These are phyloP conservation scores for Drosophila willistoni DNA, from an alignment of 1,140 invertebrate species.

Conservation along the genomic window DNA sequence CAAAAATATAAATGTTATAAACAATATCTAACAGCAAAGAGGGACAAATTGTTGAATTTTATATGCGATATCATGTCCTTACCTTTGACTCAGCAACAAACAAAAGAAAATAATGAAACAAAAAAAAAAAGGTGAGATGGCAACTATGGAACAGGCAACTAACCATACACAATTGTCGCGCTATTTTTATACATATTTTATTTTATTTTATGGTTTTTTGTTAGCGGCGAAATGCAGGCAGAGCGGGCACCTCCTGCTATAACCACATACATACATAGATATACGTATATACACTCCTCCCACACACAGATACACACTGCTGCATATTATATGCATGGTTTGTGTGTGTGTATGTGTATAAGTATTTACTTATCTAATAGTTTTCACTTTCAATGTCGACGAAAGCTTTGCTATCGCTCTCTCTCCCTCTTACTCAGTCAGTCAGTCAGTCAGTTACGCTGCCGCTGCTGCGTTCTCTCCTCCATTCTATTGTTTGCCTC, in stretches of 20 bases:
- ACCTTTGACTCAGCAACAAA: background rate
- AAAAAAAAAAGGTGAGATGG: constrained; percentile 4
- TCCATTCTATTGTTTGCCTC: background rate
- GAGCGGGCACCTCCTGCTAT: background rate
- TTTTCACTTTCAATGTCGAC: constrained; percentile 74
- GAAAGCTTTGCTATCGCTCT: constrained; percentile 38
- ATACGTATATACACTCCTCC: background rate
- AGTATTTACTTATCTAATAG: constrained; percentile 66
- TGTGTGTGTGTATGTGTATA: background rate
- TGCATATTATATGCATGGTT: background rate
- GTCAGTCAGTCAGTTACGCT: no score
- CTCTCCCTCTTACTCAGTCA: background rate
- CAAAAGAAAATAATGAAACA: no score
- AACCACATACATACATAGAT: background rate
- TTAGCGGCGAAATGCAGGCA: constrained; percentile 1
- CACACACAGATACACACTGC: constrained; percentile 21
- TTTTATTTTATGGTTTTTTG: background rate
- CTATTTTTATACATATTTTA: background rate
- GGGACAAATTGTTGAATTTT: constrained; percentile 16
- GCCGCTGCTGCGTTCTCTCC: no score
- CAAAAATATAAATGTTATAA: constrained; percentile 9
- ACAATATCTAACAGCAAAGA: constrained; percentile 16
- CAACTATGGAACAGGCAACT: background rate
- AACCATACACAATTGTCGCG: constrained; percentile 10
- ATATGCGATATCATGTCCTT: background rate